phyloP scores from a whole-genome alignment of 2,113 vertebrate species.

The Pollimyrus isidori region DNA sequence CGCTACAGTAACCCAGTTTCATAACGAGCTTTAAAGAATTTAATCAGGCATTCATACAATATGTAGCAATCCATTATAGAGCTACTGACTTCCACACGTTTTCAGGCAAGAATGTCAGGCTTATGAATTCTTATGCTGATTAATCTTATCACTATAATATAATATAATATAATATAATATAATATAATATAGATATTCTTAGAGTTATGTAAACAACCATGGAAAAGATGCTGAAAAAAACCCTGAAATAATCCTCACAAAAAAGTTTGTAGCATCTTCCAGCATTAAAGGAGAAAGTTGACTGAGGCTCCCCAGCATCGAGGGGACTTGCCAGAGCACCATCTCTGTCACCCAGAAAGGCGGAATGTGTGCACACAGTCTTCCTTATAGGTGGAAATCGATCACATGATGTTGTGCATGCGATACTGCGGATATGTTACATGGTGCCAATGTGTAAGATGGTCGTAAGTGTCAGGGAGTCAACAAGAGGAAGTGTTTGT shows the following conservation, averaged over 20 bases:
- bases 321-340: not conserved
- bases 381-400: conserved; percentile 1
- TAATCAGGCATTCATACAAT: not conserved
- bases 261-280: not conserved
- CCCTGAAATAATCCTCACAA: not conserved
- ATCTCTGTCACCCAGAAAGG: conserved; percentile 6
- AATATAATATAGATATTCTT: too few species aligned
- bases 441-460: not conserved
- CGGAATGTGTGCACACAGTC: not conserved
- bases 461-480: not conserved
- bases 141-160: not conserved
- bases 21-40: not conserved
- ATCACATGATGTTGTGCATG: not conserved
- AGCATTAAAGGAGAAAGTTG: not conserved
- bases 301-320: not conserved
- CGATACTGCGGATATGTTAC: not conserved
- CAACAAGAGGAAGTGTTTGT: not conserved
- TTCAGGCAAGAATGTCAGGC: not conserved
- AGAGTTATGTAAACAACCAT: not conserved
- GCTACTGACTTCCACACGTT: not conserved
- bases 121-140: not conserved
- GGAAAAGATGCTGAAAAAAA: not conserved
- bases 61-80: not conserved
- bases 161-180: not conserved
- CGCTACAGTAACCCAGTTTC: not conserved